phyloP scores from a whole-genome alignment of 2,113 vertebrate genomes.

The Pelobates fuscus region DNA sequence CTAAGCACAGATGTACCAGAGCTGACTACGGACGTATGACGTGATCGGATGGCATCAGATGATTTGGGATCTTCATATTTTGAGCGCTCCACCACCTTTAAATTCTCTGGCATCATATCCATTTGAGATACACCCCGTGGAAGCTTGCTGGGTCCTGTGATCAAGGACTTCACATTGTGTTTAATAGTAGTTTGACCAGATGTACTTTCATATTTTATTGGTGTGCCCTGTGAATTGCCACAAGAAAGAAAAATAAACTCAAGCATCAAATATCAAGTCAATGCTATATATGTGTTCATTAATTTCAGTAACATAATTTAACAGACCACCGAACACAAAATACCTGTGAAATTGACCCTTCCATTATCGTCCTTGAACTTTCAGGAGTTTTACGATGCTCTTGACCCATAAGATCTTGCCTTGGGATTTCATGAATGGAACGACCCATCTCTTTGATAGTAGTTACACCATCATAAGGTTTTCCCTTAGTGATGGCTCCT shows the following conservation, averaged over 20 bases:
- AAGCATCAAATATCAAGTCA: not conserved
- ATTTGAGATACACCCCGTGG: slow-evolving; percentile 81
- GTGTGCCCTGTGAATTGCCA: slow-evolving; percentile 80
- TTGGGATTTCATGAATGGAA: slow-evolving; percentile 96
- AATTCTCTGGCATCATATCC: slow-evolving; percentile 78
- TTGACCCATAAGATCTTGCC: slow-evolving; percentile 83
- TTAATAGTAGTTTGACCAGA: slow-evolving; percentile 87
- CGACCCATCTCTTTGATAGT: slow-evolving; percentile 98
- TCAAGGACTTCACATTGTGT: slow-evolving; percentile 97
- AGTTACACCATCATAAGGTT: slow-evolving; percentile 91
- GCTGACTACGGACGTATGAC: slow-evolving; percentile 93
- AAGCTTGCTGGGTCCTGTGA: slow-evolving; percentile 88
- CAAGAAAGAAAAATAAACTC: not conserved
- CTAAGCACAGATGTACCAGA: slow-evolving; percentile 91
- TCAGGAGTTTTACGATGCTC: slow-evolving; percentile 92
- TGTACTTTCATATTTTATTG: slow-evolving; percentile 82
- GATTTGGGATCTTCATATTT: slow-evolving; percentile 91
- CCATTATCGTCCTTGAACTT: slow-evolving; percentile 73
- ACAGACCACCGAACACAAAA: not conserved
- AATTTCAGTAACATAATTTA: not conserved
- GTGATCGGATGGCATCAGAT: slow-evolving; percentile 74
- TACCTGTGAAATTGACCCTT: slow-evolving; percentile 94
- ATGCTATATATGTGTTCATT: slow-evolving; percentile 6
- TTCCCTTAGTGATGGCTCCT: slow-evolving; percentile 92
- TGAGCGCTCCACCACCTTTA: slow-evolving; percentile 78